Evolutionary conservation across 2,888 invertebrate genomes (phyloP).

Genomic region (Hylaea fasciaria): DNA sequence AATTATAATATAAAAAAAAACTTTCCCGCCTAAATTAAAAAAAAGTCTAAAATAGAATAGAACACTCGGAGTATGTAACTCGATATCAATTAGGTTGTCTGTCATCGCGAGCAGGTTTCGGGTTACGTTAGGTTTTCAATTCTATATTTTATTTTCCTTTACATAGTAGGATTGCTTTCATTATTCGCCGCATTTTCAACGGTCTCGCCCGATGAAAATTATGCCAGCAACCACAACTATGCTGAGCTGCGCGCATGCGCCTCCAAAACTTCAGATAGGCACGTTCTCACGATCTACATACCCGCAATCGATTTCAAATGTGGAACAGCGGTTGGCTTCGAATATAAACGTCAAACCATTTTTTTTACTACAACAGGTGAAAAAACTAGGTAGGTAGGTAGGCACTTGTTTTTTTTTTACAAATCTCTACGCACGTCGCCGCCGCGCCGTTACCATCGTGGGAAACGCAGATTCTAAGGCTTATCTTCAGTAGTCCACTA

Average conservation of each 20-base stretch:
- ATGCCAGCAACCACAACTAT: conserved; percentile 45
- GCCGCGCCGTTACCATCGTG: conserved; percentile 10
- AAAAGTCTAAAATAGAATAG: conserved; percentile 58
- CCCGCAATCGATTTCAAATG: conserved; percentile 38
- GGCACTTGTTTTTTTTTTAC: too few relatives aligned
- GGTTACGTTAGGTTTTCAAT: conserved; percentile 63
- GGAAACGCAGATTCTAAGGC: conserved; percentile 16
- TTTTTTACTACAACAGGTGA: neutral
- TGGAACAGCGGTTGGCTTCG: conserved; percentile 29
- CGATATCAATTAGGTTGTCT: conserved; percentile 78
- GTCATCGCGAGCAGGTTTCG: conserved; percentile 62
- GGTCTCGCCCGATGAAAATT: conserved; percentile 7
- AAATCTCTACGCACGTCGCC: neutral
- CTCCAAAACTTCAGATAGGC: conserved; percentile 44
- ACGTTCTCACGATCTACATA: conserved; percentile 47
- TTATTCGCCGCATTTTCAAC: conserved; percentile 53
- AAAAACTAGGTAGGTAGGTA: neutral
- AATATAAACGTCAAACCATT: conserved; percentile 5
- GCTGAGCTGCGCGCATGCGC: conserved; percentile 36
- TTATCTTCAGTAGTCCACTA: conserved; percentile 22
- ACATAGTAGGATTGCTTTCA: conserved; percentile 57
- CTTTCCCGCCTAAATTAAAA: conserved; percentile 15
- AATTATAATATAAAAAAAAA: conserved; percentile 8
- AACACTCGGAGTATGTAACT: conserved; percentile 67
- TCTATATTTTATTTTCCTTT: conserved; percentile 47